These are phyloP conservation scores for Atractosteus spatula DNA, from an alignment of 2,113 vertebrate species.

Conservation along the genomic window DNA sequence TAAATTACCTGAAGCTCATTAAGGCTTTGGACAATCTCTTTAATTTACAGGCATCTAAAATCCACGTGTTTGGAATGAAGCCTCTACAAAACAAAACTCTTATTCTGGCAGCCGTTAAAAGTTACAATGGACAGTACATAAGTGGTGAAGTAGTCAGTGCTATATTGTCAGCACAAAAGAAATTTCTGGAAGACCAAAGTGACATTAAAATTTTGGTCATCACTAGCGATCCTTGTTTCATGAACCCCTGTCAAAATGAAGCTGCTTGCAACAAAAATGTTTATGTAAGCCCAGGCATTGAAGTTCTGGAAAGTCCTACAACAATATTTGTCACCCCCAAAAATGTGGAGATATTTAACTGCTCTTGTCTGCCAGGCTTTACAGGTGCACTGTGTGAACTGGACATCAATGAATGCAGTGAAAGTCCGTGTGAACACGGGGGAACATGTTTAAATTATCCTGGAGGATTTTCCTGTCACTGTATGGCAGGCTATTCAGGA, in stretches of 20 bases:
- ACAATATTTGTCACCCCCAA: constrained; percentile 66
- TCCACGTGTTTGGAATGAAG: constrained; percentile 68
- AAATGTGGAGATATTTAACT: constrained; percentile 57
- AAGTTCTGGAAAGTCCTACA: constrained; percentile 53
- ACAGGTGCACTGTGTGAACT: constrained; percentile 57
- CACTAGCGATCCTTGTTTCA: constrained; percentile 60
- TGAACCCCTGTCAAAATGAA: constrained; percentile 56
- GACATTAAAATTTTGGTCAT: constrained; percentile 61
- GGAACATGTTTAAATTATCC: constrained; percentile 57
- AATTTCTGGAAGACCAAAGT: constrained; percentile 57
- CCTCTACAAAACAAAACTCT: constrained; percentile 50
- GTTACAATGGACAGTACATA: constrained; percentile 62
- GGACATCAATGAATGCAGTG: constrained; percentile 61
- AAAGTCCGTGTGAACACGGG: constrained; percentile 53
- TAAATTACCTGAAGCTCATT: constrained; percentile 60
- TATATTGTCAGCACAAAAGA: constrained; percentile 58
- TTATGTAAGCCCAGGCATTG: constrained; percentile 53
- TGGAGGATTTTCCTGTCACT: constrained; percentile 62
- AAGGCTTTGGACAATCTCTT: constrained; percentile 67
- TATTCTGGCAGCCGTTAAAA: constrained; percentile 62
- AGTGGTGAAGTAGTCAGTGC: constrained; percentile 55
- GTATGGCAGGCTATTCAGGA: constrained; percentile 53
- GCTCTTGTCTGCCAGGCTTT: constrained; percentile 56
- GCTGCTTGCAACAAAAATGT: constrained; percentile 60
- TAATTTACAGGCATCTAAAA: constrained; percentile 66